Base-by-base conservation (phyloP, 2,888 invertebrate species). In the Mythimna vitellina region DNA sequence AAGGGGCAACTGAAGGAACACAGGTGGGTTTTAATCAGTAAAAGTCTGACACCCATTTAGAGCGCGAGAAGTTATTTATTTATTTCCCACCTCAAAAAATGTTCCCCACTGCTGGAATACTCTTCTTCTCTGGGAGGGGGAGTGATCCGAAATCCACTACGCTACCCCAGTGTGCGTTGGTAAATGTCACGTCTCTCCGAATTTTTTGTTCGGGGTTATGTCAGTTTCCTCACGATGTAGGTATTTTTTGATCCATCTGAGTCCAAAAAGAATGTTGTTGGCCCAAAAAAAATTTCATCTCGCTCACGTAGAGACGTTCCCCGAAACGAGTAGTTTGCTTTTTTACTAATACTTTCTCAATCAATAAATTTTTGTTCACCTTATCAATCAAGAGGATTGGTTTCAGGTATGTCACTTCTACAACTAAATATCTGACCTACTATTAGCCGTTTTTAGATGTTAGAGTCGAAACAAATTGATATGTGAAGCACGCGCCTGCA, bases 401-500 rank as follows among this genome's bases (percentile, higher is more conserved):
- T n/a, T 22, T 22, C 38, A 42, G 17, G 49, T 22, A 62, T 14
- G n/a, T 54, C 42, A 62, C 53, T 53, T 60, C 46, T 22, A 64
- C 9, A 22, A 32, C 25, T 53, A 10, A 29, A 35, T 46, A 17
- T 20, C 29, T 69, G 79, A 82, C 78, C 74, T 54, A 82, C 60
- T 64, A 54, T 22, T 56, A 25, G 42, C 65, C 25, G n/a, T 63
- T 82, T 29, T 29, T 29, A 61, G 22, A 46, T 56, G 35, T 56
- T 29, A 65, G 14, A 49, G 22, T 58, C 29, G 12, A 61, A 63
- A 60, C 17, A 65, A 46, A 76, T 84, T 82, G 62, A n/a, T 62
- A 86, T 78, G 71, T 66, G 56, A 58, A 65, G 20, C 86, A 84
- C 81, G 82, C 60, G n/a, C 62, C 38, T 35, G 54, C 12, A 58